Conservation (phyloP, 2,797 vertebrate species). For the Centropyge bicolor region DNA sequence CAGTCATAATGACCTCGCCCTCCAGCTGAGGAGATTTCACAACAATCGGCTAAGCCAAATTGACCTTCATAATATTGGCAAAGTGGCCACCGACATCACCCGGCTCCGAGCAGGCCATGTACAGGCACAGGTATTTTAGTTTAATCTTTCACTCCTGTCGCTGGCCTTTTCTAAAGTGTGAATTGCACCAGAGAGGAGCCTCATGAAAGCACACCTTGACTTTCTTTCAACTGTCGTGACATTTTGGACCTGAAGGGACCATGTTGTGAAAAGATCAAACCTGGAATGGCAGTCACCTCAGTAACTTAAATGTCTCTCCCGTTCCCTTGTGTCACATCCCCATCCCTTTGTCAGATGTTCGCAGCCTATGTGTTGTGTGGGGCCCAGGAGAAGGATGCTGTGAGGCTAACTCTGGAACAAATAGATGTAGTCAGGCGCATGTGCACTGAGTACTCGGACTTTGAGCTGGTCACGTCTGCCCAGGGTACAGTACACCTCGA, state of each 20-base stretch:
- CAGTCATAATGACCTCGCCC: slow-evolving; percentile 93
- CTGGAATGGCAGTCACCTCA: background rate
- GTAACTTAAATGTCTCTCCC: slow-evolving; percentile 12
- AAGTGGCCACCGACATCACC: slow-evolving; percentile 87
- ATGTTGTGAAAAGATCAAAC: slow-evolving; percentile 2
- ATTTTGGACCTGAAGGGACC: background rate
- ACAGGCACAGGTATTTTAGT: slow-evolving; percentile 89
- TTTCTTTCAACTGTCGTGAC: background rate
- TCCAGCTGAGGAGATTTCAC: slow-evolving; percentile 86
- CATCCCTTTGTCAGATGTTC: slow-evolving; percentile 88
- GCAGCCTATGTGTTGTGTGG: slow-evolving; percentile 91
- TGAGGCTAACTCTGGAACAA: slow-evolving; percentile 94
- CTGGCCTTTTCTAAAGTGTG: background rate
- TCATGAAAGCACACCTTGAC: background rate
- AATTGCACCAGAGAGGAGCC: background rate
- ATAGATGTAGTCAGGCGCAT: slow-evolving; percentile 91
- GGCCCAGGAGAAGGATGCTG: slow-evolving; percentile 92
- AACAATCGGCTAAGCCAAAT: slow-evolving; percentile 83
- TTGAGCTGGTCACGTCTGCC: slow-evolving; percentile 88
- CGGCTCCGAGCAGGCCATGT: slow-evolving; percentile 88
- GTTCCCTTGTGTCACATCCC: slow-evolving; percentile 8
- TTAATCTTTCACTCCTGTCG: background rate
- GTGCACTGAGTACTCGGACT: slow-evolving; percentile 88
- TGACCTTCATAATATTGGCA: slow-evolving; percentile 82
- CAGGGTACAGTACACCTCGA: slow-evolving; percentile 80